Base-by-base conservation (phyloP, 2,113 vertebrate genomes). In the Sorex fumeus region DNA sequence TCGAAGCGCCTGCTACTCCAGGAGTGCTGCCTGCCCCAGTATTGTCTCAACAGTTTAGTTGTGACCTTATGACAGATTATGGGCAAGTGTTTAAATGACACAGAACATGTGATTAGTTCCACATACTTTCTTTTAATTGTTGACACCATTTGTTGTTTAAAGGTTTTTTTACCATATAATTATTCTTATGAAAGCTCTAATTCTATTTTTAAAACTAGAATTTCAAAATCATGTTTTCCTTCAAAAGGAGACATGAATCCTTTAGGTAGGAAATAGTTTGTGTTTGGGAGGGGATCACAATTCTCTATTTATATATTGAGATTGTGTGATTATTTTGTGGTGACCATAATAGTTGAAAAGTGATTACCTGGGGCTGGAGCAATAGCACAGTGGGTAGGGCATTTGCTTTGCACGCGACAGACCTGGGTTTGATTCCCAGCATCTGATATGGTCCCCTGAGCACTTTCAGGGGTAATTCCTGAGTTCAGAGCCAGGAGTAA, bases 101-200 rank as follows among this genome's bases (percentile, higher is more conserved):
- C 7, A 34, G 21, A 66, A 81, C 1, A 10, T 81, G 30, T 90
- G 16, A 1, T 36, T 66, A 18, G 64, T 84, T 85, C 18, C 18
- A 66, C 1, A 88, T 8, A 79, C 77, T 67, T 88, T 19, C 50
- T 67, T 8, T 45, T 90, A 67, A 64, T 87, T 69, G 3, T 78
- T 90, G 43, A 10, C 1, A 74, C 11, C 6, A 6, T 70, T 60
- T 36, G 57, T 60, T 60, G 57, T 60, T 60, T 60, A 60, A 60
- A 3, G 57, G 18, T 60, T 13, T 45, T 77, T 83, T 94, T 40
- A 32, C 4, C 23, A 62, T 79, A 66, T 21, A 70, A 21, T 66
- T 76, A 27, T 28, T 90, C 2, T 87, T 90, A 90, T 82, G 74
- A 82, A 70, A 15, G 78, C 30, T 47, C 71, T 88, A 92, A 85